phyloP scores from a whole-genome alignment of 2,113 vertebrate genomes.

The Clarias magur region DNA sequence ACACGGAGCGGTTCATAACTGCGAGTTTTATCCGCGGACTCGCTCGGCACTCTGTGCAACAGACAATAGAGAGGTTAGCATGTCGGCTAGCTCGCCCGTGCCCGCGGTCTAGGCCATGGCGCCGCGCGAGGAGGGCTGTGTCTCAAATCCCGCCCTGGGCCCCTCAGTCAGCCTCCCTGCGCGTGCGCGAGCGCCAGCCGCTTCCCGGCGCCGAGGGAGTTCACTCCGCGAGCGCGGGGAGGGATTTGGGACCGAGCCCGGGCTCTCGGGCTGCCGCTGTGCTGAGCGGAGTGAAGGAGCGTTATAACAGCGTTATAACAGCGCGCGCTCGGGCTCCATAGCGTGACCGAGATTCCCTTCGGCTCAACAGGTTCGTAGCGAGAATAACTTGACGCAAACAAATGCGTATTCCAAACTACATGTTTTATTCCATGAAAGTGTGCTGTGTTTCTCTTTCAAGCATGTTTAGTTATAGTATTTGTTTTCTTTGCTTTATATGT shows the following conservation, averaged over 20 bases:
- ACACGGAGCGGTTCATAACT: too few relatives aligned
- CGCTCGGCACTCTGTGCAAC: background rate
- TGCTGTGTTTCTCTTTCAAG: too few relatives aligned
- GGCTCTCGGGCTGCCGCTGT: background rate
- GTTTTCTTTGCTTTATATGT: too few relatives aligned
- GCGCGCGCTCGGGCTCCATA: background rate
- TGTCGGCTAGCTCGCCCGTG: background rate
- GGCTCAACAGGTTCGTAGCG: too few relatives aligned
- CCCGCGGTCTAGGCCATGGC: constrained; percentile 27
- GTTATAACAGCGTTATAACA: background rate
- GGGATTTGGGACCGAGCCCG: constrained; percentile 11
- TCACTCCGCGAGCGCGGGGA: background rate
- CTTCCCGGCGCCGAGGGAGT: background rate
- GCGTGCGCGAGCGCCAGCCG: background rate
- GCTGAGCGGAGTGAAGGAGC: background rate
- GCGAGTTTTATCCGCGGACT: background rate
- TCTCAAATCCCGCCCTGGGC: background rate
- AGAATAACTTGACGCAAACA: too few relatives aligned
- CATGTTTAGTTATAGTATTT: too few relatives aligned
- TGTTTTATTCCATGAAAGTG: too few relatives aligned
- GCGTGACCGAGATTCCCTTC: background rate
- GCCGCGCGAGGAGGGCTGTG: background rate
- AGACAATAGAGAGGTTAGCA: constrained; percentile 19
- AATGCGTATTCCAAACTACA: too few relatives aligned
- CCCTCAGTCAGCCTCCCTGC: background rate